These are phyloP conservation scores for Drosophila falleni DNA, from an alignment of 2,888 invertebrate species.

Conservation along the genomic window DNA sequence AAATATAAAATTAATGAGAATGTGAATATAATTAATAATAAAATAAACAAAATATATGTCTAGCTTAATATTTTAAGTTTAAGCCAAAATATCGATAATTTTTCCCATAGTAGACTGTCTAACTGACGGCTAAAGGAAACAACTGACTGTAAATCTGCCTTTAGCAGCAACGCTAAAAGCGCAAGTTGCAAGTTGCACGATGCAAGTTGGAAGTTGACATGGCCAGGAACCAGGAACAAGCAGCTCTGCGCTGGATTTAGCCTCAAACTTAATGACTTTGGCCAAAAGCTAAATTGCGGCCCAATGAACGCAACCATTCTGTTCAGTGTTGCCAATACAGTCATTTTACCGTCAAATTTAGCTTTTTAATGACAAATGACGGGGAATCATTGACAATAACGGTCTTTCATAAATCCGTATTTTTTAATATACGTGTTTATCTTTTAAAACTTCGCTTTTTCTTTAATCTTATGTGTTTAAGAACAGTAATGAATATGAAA, in stretches of 20 bases:
- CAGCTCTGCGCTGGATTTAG: conserved; percentile 57
- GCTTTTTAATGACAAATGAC: background rate
- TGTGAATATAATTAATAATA: too few species aligned
- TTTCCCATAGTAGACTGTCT: too few species aligned
- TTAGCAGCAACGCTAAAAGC: conserved; percentile 24
- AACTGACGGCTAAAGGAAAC: conserved; percentile 20
- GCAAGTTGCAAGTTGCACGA: conserved; percentile 54
- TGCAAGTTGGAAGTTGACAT: conserved; percentile 59
- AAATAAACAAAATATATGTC: too few species aligned
- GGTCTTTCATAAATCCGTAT: too few species aligned
- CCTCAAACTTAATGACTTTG: conserved; percentile 75
- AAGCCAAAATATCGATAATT: too few species aligned
- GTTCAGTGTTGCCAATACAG: background rate
- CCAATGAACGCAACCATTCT: background rate
- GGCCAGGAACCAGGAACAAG: conserved; percentile 36
- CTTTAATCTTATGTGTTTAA: too few species aligned
- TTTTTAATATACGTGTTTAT: too few species aligned
- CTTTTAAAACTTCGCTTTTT: too few species aligned
- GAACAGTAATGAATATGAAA: too few species aligned
- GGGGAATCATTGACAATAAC: background rate
- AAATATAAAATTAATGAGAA: too few species aligned
- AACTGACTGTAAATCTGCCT: conserved; percentile 62
- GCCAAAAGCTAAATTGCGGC: conserved; percentile 73
- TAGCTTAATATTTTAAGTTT: too few species aligned
- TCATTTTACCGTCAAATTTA: background rate